Base-by-base conservation (phyloP, 92 coral and sea anemone species). In the Epizoanthus rinbou region DNA sequence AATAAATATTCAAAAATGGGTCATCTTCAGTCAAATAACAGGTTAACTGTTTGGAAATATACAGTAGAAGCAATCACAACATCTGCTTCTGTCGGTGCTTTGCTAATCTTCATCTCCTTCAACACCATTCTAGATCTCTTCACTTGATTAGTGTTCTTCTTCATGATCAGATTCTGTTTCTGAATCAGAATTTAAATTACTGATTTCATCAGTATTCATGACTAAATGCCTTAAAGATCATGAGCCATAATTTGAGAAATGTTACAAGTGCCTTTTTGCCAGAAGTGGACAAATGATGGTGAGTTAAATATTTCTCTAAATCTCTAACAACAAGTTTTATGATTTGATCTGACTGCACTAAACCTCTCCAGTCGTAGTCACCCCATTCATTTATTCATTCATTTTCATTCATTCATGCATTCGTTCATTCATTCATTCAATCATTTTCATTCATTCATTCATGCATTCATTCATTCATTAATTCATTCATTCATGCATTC, bases 211-310 rank as follows among this genome's bases (percentile, higher is more conserved):
- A 57, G 82, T 52, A 76, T 76, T 69, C 82, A 76, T 76, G 82
- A 57, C 82, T 57, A n/a, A n/a, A n/a, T 76, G 82, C 63, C 82
- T 76, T n/a, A n/a, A 76, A 76, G 82, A 76, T 57, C 82, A 25
- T 52, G 82, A 76, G 67, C 67, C 70, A 76, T 66, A 76, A 76
- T 76, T 23, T 37, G 18, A 56, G 69, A 76, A 57, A n/a, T 64
- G 16, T 2, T 80, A 47, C 63, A n/a, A n/a, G 73, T 80, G 84
- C 82, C 69, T 76, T 76, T 76, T 80, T 80, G 53, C 74, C 84
- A 28, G 84, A 62, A 76, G 82, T 80, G 84, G 84, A 80, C 54
- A 80, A 80, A 28, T 57, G 64, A 52, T 76, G 66, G 82, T 76
- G 47, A 76, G 64, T 76, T 71, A 71, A 71, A 71, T 71, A 71